These are phyloP conservation scores for Euthynnus affinis DNA, from an alignment of 2,797 vertebrate species.

Conservation along the genomic window DNA sequence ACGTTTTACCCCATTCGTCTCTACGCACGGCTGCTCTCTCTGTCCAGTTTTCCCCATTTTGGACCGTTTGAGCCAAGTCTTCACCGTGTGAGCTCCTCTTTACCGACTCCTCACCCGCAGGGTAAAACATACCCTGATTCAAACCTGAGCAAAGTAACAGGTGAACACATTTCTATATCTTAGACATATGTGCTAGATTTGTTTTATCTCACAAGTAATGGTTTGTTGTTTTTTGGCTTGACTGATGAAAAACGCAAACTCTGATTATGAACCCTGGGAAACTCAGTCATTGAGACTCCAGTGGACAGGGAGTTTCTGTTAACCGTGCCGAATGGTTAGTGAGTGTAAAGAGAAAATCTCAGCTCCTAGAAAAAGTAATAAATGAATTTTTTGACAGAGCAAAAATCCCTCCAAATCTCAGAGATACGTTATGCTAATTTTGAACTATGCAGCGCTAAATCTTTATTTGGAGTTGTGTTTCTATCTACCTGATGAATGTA, in stretches of 20 bases:
- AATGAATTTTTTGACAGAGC: not conserved
- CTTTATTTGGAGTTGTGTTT: no score
- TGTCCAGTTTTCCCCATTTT: conserved; percentile 53
- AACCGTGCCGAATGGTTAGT: not conserved
- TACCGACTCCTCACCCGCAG: conserved; percentile 28
- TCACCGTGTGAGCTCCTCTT: conserved; percentile 40
- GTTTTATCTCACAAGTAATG: not conserved
- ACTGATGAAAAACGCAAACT: not conserved
- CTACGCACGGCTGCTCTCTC: conserved; percentile 4
- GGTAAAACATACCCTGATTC: conserved; percentile 38
- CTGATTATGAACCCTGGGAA: not conserved
- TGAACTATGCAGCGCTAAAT: not conserved
- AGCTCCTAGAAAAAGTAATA: not conserved
- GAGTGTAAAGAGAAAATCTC: not conserved
- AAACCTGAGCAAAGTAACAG: conserved; percentile 66
- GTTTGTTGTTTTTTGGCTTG: conserved; percentile 1
- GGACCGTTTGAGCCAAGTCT: conserved; percentile 24
- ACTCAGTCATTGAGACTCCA: not conserved
- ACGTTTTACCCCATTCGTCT: conserved; percentile 37
- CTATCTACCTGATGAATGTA: no score
- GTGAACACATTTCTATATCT: conserved; percentile 15
- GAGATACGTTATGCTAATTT: not conserved
- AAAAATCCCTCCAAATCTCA: not conserved
- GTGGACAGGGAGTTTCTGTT: conserved; percentile 16
- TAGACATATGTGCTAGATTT: not conserved